Conservation (phyloP, 1,140 invertebrate genomes). For the Brachionus koreanus region DNA sequence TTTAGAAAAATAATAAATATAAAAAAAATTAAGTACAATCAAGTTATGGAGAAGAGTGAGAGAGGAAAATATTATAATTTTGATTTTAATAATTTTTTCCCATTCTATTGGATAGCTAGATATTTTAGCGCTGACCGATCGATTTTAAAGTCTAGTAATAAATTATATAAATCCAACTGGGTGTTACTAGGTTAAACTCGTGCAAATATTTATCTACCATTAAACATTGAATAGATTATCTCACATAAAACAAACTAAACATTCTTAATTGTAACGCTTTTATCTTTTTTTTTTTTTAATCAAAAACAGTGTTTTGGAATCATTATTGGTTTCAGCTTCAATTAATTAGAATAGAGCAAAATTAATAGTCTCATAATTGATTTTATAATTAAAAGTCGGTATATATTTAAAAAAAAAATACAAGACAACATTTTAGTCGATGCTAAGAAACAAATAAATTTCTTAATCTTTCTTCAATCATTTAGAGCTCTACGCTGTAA, state of each 20-base stretch:
- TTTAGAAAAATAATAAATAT: neutral
- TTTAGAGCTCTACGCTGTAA: too few species aligned
- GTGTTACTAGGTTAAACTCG: neutral
- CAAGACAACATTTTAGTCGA: too few species aligned
- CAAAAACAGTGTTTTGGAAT: neutral
- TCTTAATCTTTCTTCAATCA: too few species aligned
- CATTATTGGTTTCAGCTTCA: neutral
- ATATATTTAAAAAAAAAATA: too few species aligned
- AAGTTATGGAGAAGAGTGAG: neutral
- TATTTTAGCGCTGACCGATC: neutral
- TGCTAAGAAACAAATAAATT: too few species aligned
- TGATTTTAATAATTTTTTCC: neutral
- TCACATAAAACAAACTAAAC: neutral
- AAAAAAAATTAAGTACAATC: neutral
- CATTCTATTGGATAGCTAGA: neutral
- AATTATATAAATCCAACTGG: neutral
- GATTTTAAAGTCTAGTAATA: slow-evolving; percentile 19
- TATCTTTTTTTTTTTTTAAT: neutral
- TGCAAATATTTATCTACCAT: neutral
- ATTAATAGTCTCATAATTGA: too few species aligned
- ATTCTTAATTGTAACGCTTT: neutral
- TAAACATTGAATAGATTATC: neutral
- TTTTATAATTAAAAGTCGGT: too few species aligned
- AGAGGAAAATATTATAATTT: neutral
- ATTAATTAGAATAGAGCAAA: too few species aligned